Conservation (phyloP, 2,113 vertebrate genomes). For the Chascanopsetta lugubris region DNA sequence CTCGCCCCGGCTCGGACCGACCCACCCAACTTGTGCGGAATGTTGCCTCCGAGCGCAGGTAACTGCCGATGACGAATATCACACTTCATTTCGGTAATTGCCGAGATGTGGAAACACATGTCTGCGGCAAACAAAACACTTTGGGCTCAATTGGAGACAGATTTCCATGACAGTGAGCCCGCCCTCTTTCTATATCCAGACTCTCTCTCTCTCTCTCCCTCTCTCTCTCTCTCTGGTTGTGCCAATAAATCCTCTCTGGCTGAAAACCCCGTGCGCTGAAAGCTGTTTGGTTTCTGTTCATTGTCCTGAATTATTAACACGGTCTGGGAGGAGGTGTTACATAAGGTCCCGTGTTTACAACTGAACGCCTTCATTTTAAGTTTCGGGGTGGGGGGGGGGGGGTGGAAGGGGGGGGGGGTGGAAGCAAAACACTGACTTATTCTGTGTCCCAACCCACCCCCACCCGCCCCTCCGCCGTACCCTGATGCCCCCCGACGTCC, state of each 20-base stretch:
- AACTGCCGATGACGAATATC: slow-evolving; percentile 25
- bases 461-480: too few relatives aligned
- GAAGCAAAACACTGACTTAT: slow-evolving; percentile 51
- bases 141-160: slow-evolving; percentile 8
- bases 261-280: slow-evolving; percentile 54
- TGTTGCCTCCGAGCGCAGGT: slow-evolving; percentile 30
- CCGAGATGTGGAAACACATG: slow-evolving; percentile 19
- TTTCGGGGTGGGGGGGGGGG: too few relatives aligned
- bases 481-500: slow-evolving; percentile 49
- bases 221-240: too few relatives aligned
- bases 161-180: slow-evolving; percentile 31
- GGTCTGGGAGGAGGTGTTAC: slow-evolving; percentile 64
- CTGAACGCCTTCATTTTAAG: slow-evolving; percentile 68
- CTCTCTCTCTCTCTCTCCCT: too few relatives aligned
- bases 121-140: slow-evolving; percentile 38
- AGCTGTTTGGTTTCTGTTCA: slow-evolving; percentile 63
- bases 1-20: slow-evolving; percentile 29
- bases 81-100: slow-evolving; percentile 22
- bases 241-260: slow-evolving; percentile 64
- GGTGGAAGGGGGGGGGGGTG: too few relatives aligned
- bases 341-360: slow-evolving; percentile 70
- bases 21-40: slow-evolving; percentile 37
- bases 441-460: too few relatives aligned
- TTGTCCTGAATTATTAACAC: slow-evolving; percentile 75
- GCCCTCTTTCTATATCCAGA: slow-evolving; percentile 50